Conservation (phyloP, 2,113 vertebrate species). For the Astatotilapia flaviijosephi region DNA sequence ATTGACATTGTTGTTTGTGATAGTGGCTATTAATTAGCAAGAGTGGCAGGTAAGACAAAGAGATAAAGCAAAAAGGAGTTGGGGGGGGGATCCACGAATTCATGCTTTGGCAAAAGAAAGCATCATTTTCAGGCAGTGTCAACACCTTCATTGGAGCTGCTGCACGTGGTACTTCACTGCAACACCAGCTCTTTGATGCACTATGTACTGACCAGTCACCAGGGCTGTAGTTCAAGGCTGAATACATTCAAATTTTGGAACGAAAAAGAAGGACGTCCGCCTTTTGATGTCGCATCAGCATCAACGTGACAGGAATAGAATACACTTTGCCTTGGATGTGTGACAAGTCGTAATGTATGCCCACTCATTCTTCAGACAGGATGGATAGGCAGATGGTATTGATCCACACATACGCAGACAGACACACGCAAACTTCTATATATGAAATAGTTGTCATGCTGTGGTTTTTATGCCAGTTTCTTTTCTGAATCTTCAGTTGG, state of each 20-base stretch:
- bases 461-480: not conserved
- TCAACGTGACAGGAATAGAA: constrained; percentile 4
- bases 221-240: not conserved
- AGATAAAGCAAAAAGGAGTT: not conserved
- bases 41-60: not conserved
- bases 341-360: constrained; percentile 9
- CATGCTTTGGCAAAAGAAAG: not conserved
- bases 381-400: constrained; percentile 8
- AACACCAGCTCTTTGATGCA: not conserved
- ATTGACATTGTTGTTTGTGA: not conserved
- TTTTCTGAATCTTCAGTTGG: not conserved
- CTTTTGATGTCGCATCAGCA: not conserved
- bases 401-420: not conserved
- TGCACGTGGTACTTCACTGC: not conserved
- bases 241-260: not conserved
- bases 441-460: not conserved
- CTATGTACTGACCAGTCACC: not conserved
- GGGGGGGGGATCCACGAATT: not conserved
- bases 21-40: constrained; percentile 10
- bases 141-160: not conserved
- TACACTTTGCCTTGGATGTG: not conserved
- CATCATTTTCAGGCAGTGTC: not conserved
- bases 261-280: not conserved
- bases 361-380: constrained; percentile 5
- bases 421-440: not conserved